Evolutionary conservation across 2,797 vertebrate genomes (phyloP).

Genomic region (Hybognathus amarus): DNA sequence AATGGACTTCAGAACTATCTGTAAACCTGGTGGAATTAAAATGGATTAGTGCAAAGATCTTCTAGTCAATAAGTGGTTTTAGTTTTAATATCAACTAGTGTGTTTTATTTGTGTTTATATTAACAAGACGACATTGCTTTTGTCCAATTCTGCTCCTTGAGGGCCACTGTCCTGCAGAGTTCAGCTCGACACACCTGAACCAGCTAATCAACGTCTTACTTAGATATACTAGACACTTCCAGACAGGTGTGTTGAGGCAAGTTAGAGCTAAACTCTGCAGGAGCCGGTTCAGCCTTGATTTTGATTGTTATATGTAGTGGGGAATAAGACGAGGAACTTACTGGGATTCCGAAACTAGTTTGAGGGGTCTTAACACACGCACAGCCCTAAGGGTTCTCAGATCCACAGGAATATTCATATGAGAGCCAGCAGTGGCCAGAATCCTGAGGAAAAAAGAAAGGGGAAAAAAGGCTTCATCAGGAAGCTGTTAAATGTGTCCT

Average conservation of each 20-base stretch:
- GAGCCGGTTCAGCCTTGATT: not conserved
- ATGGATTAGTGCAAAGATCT: not conserved
- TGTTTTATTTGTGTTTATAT: not conserved
- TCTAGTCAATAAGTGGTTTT: not conserved
- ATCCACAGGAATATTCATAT: conserved; percentile 98
- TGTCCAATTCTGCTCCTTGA: not conserved
- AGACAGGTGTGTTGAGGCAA: not conserved
- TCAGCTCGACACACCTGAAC: not conserved
- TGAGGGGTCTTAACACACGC: conserved; percentile 93
- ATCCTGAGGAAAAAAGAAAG: conserved; percentile 79
- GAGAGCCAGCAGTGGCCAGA: conserved; percentile 93
- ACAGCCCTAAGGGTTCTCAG: conserved; percentile 95
- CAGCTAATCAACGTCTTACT: not conserved
- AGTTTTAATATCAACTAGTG: not conserved
- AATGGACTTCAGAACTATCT: conserved; percentile 99
- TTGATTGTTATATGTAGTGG: not conserved
- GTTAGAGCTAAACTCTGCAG: not conserved
- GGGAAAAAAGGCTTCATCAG: not conserved
- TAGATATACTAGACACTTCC: not conserved
- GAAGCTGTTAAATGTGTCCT: not conserved
- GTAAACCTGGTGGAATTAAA: conserved; percentile 80
- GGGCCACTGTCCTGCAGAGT: not conserved
- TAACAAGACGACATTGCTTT: not conserved
- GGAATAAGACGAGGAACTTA: conserved; percentile 75
- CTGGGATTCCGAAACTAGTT: conserved; percentile 98